Evolutionary conservation across 2,113 vertebrate species (phyloP).

Genomic region (Cnemophilus loriae): DNA sequence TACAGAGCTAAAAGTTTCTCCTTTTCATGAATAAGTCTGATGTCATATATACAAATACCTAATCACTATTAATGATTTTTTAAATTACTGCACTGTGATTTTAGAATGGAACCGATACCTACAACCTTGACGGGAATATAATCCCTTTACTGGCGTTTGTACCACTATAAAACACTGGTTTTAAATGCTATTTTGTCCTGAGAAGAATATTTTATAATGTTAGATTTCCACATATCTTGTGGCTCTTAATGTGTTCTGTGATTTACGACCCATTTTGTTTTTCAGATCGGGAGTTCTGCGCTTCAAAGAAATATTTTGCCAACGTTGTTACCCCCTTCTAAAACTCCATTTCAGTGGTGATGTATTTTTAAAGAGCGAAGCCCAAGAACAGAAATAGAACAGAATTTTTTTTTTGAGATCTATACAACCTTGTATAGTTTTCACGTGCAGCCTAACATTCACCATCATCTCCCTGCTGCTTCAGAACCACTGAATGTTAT

Average conservation of each 20-base stretch:
- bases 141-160: background rate
- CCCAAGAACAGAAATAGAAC: background rate
- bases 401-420: background rate
- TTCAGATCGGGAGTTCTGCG: background rate
- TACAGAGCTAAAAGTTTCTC: background rate
- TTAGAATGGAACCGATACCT: background rate
- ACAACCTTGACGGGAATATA: background rate
- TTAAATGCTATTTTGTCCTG: background rate
- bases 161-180: background rate
- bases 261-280: background rate
- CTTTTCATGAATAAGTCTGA: background rate
- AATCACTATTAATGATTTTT: background rate
- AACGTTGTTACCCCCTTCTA: background rate
- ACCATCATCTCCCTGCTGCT: conserved; percentile 28
- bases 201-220: background rate
- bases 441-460: background rate
- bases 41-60: background rate
- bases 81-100: background rate
- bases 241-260: background rate
- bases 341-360: background rate
- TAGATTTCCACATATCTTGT: background rate
- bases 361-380: conserved; percentile 32
- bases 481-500: background rate
- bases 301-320: background rate
- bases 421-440: background rate